Evolutionary conservation across 1,140 invertebrate species (phyloP).

Genomic region (Wasmannia auropunctata): DNA sequence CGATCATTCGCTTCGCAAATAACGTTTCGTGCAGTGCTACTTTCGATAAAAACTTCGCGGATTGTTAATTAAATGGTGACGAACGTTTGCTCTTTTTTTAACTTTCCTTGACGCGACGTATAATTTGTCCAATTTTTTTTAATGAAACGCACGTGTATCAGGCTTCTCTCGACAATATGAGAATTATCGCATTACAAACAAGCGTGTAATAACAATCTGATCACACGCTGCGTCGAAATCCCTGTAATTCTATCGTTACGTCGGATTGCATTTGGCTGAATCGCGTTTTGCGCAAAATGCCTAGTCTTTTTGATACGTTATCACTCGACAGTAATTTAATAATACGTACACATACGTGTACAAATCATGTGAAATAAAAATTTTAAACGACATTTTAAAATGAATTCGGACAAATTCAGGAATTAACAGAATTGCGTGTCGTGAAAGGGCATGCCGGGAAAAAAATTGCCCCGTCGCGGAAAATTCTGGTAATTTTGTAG

Average conservation of each 20-base stretch:
- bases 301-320: not conserved
- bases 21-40: not conserved
- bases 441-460: not conserved
- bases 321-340: not conserved
- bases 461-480: not conserved
- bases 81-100: not conserved
- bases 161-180: not conserved
- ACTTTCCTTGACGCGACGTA: not conserved
- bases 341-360: not conserved
- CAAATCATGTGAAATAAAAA: not conserved
- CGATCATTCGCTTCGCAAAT: not conserved
- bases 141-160: not conserved
- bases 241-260: constrained; percentile 11
- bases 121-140: constrained; percentile 29
- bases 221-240: not conserved
- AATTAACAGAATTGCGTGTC: not conserved
- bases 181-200: constrained; percentile 46
- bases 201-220: constrained; percentile 25
- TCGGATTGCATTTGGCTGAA: not conserved
- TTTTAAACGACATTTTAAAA: not conserved
- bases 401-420: not conserved
- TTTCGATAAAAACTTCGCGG: constrained; percentile 6
- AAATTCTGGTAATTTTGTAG: constrained; percentile 62
- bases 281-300: not conserved
- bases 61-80: constrained; percentile 24